Percentiles rank a stretch among this genome's conserved stretches.
phyloP scores from a whole-genome alignment of 1,140 invertebrate genomes.

The Drosophila prosaltans region DNA sequence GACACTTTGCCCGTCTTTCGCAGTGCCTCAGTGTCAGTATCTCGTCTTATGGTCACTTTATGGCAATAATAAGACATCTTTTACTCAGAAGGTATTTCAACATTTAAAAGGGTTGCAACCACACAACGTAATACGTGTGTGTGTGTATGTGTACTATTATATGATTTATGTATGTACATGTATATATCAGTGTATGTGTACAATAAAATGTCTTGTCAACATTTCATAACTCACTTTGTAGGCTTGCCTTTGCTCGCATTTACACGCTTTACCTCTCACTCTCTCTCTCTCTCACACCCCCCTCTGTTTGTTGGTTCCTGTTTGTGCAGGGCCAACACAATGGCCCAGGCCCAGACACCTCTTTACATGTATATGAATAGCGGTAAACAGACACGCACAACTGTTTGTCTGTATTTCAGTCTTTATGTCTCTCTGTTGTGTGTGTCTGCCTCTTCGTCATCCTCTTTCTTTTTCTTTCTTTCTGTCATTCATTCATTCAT shows the following conservation, averaged over 20 bases:
- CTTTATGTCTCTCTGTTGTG: slow-evolving; percentile 50
- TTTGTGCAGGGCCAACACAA: slow-evolving; percentile 72
- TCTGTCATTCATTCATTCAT: slow-evolving; percentile 1
- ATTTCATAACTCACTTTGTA: slow-evolving; percentile 80
- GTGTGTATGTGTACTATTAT: slow-evolving; percentile 26
- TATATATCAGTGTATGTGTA: slow-evolving; percentile 32
- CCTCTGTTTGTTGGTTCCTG: slow-evolving; percentile 26
- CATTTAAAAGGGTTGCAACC: slow-evolving; percentile 57
- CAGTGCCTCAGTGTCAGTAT: slow-evolving; percentile 3
- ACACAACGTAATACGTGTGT: slow-evolving; percentile 12
- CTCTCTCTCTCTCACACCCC: not conserved
- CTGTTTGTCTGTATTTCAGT: slow-evolving; percentile 37
- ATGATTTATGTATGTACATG: slow-evolving; percentile 43
- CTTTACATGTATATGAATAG: slow-evolving; percentile 43
- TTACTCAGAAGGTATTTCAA: slow-evolving; percentile 48
- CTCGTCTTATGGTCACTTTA: slow-evolving; percentile 59
- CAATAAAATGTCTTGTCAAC: slow-evolving; percentile 81
- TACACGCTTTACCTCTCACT: not conserved
- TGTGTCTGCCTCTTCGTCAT: slow-evolving; percentile 62
- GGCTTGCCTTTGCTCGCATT: slow-evolving; percentile 12
- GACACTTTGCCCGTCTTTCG: not conserved
- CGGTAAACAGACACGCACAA: slow-evolving; percentile 67
- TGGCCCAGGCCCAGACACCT: slow-evolving; percentile 51
- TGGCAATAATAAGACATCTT: slow-evolving; percentile 73
- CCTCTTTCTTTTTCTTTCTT: slow-evolving; percentile 40